A percentile compares a stretch with the other conserved stretches of the same genome.
These are phyloP conservation scores for Notocelia uddmanniana DNA, from an alignment of 2,888 invertebrate species.

Conservation along the genomic window DNA sequence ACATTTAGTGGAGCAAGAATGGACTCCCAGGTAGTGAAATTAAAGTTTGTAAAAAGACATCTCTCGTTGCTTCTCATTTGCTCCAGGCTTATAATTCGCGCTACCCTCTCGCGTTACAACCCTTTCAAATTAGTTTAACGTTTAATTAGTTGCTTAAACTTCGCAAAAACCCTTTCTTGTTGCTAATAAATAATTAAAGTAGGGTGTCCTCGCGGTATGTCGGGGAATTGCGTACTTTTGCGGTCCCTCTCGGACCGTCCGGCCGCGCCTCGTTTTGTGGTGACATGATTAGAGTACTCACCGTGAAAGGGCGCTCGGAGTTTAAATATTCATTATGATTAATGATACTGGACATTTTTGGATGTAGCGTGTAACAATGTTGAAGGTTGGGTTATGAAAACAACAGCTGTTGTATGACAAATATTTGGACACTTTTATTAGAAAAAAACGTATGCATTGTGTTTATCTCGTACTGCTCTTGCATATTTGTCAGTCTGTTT, in stretches of 20 bases:
- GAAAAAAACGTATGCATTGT: no score
- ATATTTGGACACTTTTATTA: neutral
- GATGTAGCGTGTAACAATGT: slow-evolving; percentile 1
- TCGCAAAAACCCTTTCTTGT: slow-evolving; percentile 40
- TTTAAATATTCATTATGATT: slow-evolving; percentile 40
- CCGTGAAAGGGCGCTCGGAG: slow-evolving; percentile 3
- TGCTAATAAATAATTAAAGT: slow-evolving; percentile 42
- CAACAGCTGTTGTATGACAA: neutral
- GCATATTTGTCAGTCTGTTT: no score
- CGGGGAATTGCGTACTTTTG: slow-evolving; percentile 26
- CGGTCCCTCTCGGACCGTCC: slow-evolving; percentile 24
- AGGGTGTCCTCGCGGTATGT: slow-evolving; percentile 37
- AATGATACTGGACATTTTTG: slow-evolving; percentile 21
- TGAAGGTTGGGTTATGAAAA: neutral
- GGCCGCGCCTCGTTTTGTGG: slow-evolving; percentile 9
- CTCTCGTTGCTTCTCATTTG: neutral
- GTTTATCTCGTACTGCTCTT: no score
- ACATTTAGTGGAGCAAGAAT: neutral
- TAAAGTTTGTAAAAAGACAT: neutral
- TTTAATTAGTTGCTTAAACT: slow-evolving; percentile 42
- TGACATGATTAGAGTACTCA: slow-evolving; percentile 35
- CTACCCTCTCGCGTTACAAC: slow-evolving; percentile 19
- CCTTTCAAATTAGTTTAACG: slow-evolving; percentile 37
- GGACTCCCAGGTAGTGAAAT: neutral
- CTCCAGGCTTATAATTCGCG: slow-evolving; percentile 17